Percentiles rank a stretch among this genome's conserved stretches.
Evolutionary conservation across 2,797 vertebrate species (phyloP).

Genomic region (Pipistrellus pipistrellus): DNA sequence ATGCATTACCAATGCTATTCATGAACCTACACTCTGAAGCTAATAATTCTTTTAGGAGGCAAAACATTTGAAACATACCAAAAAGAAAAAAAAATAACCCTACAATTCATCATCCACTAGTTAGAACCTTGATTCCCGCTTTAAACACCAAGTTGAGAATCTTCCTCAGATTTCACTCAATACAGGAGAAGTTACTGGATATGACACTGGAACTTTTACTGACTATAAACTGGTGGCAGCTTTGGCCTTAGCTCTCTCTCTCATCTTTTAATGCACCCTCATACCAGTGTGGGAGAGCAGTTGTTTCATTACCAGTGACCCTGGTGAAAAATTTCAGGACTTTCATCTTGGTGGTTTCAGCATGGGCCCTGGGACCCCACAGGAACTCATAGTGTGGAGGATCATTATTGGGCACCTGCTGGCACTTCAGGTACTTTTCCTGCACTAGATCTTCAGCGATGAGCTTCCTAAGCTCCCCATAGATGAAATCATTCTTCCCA

Average conservation of each 20-base stretch:
- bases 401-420: background rate
- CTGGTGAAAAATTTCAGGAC: constrained; percentile 4
- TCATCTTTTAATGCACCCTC: constrained; percentile 55
- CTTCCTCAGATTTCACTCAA: background rate
- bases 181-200: background rate
- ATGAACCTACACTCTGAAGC: background rate
- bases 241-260: background rate
- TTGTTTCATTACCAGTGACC: background rate
- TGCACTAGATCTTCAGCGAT: background rate
- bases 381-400: background rate
- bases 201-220: background rate
- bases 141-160: background rate
- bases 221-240: too few species aligned
- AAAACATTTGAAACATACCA: background rate
- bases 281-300: background rate
- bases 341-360: background rate
- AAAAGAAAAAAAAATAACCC: background rate
- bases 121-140: background rate
- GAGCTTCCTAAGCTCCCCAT: background rate
- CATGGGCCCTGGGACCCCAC: background rate
- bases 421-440: background rate
- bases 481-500: background rate
- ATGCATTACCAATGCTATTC: background rate
- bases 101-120: background rate
- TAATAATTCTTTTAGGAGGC: background rate